Conservation (phyloP, 2,888 invertebrate genomes). For the Tillus elongatus region DNA sequence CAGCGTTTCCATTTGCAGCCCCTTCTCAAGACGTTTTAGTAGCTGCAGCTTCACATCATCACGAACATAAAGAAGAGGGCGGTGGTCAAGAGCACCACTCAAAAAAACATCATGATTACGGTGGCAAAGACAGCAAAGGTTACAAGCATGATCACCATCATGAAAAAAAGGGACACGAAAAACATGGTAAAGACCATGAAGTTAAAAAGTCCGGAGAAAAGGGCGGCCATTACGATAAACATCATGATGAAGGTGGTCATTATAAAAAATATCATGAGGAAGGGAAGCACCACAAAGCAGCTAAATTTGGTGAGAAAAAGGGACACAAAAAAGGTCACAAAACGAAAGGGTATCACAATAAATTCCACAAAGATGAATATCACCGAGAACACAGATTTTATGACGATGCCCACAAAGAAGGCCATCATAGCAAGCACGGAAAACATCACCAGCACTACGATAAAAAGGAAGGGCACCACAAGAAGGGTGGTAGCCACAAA, state of each 20-base stretch:
- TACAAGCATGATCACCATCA: slow-evolving; percentile 50
- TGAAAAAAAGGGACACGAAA: slow-evolving; percentile 51
- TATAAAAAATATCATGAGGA: slow-evolving; percentile 58
- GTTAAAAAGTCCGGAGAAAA: slow-evolving; percentile 53
- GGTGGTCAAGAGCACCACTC: slow-evolving; percentile 41
- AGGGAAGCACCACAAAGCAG: slow-evolving; percentile 57
- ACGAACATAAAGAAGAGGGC: slow-evolving; percentile 12
- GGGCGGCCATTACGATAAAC: slow-evolving; percentile 53
- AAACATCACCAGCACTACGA: slow-evolving; percentile 57
- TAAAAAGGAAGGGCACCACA: slow-evolving; percentile 54
- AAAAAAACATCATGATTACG: slow-evolving; percentile 47
- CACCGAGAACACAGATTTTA: slow-evolving; percentile 72
- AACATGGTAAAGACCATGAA: slow-evolving; percentile 51
- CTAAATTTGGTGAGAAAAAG: slow-evolving; percentile 64
- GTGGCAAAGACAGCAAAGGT: slow-evolving; percentile 44
- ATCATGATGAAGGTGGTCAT: slow-evolving; percentile 55
- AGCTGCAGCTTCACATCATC: neutral
- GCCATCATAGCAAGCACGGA: slow-evolving; percentile 60
- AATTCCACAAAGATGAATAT: slow-evolving; percentile 69
- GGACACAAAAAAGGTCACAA: slow-evolving; percentile 71
- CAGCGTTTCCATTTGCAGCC: neutral
- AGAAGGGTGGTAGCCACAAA: slow-evolving; percentile 56
- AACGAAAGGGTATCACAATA: slow-evolving; percentile 70
- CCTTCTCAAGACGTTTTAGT: neutral
- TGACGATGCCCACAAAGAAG: slow-evolving; percentile 63